Conservation (phyloP, 2,113 vertebrate species). For the Corythaixoides concolor region DNA sequence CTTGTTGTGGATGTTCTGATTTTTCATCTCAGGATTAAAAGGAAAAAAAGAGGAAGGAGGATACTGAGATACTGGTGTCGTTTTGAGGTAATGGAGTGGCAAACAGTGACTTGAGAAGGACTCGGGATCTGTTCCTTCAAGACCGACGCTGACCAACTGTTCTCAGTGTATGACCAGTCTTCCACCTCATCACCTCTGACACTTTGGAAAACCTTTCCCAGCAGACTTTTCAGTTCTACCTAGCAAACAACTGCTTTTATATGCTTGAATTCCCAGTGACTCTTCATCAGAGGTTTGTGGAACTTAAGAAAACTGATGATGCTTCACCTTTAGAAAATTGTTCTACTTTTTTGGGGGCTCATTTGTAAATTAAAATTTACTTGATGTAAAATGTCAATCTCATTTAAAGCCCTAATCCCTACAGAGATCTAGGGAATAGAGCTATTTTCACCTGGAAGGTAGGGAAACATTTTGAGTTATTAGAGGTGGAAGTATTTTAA, state of each 20-base stretch:
- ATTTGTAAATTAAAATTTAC: not conserved
- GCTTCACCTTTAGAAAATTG: not conserved
- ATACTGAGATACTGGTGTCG: rapidly evolving
- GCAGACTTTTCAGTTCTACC: not conserved
- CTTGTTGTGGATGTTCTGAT: not conserved
- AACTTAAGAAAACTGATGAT: not conserved
- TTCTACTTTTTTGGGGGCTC: not conserved
- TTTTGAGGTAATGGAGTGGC: not conserved
- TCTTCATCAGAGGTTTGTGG: not conserved
- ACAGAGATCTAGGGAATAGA: not conserved
- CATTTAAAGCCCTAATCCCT: not conserved
- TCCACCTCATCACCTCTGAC: not conserved
- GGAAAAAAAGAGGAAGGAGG: not conserved
- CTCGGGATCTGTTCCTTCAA: not conserved
- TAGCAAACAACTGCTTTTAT: not conserved
- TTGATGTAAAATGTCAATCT: not conserved
- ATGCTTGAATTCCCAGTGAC: not conserved
- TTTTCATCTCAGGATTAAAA: not conserved
- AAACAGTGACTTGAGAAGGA: not conserved
- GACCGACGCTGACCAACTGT: not conserved
- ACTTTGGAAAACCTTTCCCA: not conserved
- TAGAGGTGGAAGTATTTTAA: slow-evolving; percentile 12
- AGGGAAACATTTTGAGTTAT: not conserved
- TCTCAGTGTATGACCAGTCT: not conserved
- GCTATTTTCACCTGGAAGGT: slow-evolving; percentile 20